Evolutionary conservation across 2,113 vertebrate species (phyloP).

Genomic region (Spea multiplicata): DNA sequence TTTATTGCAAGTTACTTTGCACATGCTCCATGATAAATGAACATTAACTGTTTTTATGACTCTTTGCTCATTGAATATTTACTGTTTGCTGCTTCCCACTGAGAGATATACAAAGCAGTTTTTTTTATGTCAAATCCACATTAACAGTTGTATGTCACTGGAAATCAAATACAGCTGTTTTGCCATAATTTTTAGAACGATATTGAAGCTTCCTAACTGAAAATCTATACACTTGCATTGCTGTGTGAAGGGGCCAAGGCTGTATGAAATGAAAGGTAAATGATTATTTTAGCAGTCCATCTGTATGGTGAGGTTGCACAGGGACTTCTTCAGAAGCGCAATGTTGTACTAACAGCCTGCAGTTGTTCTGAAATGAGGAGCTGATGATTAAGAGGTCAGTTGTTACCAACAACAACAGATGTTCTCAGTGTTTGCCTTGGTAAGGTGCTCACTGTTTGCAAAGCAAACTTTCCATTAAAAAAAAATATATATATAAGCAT

Average conservation of each 20-base stretch:
- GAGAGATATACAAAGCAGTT: neutral
- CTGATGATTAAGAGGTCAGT: slow-evolving; percentile 60
- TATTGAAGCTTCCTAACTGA: slow-evolving; percentile 10
- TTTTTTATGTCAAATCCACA: neutral
- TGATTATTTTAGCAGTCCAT: slow-evolving; percentile 48
- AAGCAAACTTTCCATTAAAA: slow-evolving; percentile 62
- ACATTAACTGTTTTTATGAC: neutral
- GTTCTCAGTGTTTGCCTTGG: slow-evolving; percentile 50
- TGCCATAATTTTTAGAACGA: neutral
- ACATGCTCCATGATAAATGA: too few species aligned
- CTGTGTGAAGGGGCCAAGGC: neutral
- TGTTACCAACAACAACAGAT: slow-evolving; percentile 56
- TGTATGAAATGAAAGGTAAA: slow-evolving; percentile 28
- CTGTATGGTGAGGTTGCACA: slow-evolving; percentile 36
- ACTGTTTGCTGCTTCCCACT: neutral
- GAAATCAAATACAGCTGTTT: slow-evolving; percentile 2
- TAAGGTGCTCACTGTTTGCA: slow-evolving; percentile 51
- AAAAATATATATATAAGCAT: slow-evolving; percentile 51
- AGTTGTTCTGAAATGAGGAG: slow-evolving; percentile 56
- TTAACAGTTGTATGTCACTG: neutral
- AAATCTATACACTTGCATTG: slow-evolving; percentile 4
- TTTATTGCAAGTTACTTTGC: too few species aligned
- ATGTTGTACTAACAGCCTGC: slow-evolving; percentile 50
- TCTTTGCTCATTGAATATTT: neutral
- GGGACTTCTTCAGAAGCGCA: slow-evolving; percentile 47